Evolutionary conservation across 92 coral and sea anemone genomes (phyloP), one percentile per base, ranked within the genome.

Genomic region (Phenganax stokvisi): DNA sequence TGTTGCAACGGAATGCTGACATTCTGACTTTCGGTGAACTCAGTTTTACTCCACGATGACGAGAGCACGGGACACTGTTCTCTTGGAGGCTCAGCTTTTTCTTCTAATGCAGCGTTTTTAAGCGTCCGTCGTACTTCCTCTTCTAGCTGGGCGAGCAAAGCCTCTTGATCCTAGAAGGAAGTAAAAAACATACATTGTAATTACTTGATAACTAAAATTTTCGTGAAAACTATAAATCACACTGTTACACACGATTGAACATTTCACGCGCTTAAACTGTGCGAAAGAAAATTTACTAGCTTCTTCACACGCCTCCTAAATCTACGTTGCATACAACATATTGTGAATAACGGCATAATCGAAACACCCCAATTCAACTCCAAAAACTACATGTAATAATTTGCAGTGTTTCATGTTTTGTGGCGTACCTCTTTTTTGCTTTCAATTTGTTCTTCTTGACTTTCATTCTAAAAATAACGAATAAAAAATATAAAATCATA

Each of bases 61-160:
- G 9, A 58, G 31, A 51, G 67, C 67, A 61, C 20, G 67, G 67
- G 25, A 61, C 13, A 28, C 25, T 61, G 20, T 61, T 13, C 20
- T 13, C 25, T 61, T 13, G 67, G 67, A 61, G 25, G 72, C 47
- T 37, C 5, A 37, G 47, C 47, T 37, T 2, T 37, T 76, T 58
- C 68, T 25, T 57, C 59, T 53, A 76, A 31, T 25, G 62, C 51
- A 12, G 58, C 30, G 6, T 58, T 52, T 15, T 68, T 9, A 9
- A 76, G 60, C 6, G 55, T 56, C 58, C n/a, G 68, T 9, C 64
- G 51, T 3, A 76, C 80, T 58, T 76, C 80, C 6, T 56, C 80
- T 57, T 76, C 80, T 25, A 76, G 52, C 54, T 76, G 67, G 51
- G 80, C 80, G 57, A 76, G 57, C 17, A 76, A 31, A 30, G 80